Evolutionary conservation across 2,113 vertebrate species (phyloP).

Genomic region (Ameiurus melas): DNA sequence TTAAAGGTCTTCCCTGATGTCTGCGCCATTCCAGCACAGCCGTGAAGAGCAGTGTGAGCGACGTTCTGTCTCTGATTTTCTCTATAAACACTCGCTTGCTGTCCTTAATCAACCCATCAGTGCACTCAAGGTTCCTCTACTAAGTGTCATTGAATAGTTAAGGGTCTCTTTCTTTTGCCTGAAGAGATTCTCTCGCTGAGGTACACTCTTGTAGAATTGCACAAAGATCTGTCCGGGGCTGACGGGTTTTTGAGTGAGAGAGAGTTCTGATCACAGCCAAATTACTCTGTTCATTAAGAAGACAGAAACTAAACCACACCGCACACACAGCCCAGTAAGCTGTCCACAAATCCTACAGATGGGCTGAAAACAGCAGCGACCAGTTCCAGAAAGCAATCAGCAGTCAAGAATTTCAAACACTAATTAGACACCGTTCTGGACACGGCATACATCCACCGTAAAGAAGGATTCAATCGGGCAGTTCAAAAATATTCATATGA

Average conservation of each 20-base stretch:
- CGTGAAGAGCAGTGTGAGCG: background rate
- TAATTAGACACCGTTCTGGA: too few species aligned
- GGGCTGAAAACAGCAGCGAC: too few species aligned
- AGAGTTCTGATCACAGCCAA: background rate
- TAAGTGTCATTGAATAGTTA: background rate
- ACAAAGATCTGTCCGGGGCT: background rate
- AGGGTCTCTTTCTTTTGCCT: background rate
- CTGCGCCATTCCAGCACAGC: constrained; percentile 2
- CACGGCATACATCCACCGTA: too few species aligned
- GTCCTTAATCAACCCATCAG: background rate
- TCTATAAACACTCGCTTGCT: background rate
- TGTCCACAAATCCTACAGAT: too few species aligned
- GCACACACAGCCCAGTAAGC: too few species aligned
- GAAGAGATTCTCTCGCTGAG: background rate
- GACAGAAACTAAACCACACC: too few species aligned
- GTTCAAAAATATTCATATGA: too few species aligned
- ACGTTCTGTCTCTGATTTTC: background rate
- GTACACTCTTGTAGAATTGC: background rate
- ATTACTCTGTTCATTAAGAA: too few species aligned
- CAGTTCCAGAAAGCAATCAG: too few species aligned
- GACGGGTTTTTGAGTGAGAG: background rate
- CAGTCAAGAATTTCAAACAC: too few species aligned
- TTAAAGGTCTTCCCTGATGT: background rate
- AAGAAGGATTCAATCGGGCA: too few species aligned
- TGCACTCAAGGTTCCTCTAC: background rate